phyloP scores from a whole-genome alignment of 2,113 vertebrate genomes.

The Hemibagrus wyckioides region DNA sequence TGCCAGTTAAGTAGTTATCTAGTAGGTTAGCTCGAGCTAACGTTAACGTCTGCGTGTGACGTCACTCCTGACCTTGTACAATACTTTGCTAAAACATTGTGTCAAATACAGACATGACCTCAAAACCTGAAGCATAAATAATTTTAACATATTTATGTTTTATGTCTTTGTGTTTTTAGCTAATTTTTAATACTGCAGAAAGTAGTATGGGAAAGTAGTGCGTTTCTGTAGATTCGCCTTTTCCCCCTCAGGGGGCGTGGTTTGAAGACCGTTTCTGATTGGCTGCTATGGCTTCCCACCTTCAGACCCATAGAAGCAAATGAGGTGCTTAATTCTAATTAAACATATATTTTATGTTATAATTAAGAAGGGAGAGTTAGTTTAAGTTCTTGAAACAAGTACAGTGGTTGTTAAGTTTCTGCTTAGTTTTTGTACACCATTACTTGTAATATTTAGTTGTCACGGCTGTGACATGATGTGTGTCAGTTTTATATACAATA shows the following conservation, averaged over 20 bases:
- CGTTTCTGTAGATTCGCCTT: neutral
- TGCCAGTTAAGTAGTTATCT: neutral
- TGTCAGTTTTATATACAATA: neutral
- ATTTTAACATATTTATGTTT: neutral
- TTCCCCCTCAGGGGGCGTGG: slow-evolving; percentile 31
- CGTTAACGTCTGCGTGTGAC: neutral
- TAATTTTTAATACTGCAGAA: too few species aligned
- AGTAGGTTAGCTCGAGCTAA: neutral
- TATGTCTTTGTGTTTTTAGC: neutral
- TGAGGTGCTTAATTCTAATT: neutral
- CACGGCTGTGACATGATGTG: neutral
- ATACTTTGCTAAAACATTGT: too few species aligned
- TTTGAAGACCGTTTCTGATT: slow-evolving; percentile 56
- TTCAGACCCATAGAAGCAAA: neutral
- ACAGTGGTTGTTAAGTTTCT: neutral
- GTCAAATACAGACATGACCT: neutral
- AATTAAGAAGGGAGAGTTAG: neutral
- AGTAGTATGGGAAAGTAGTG: neutral
- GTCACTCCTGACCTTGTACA: slow-evolving; percentile 16
- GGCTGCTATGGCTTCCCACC: slow-evolving; percentile 38
- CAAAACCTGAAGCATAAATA: neutral
- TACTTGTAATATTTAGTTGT: neutral
- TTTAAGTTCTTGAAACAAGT: neutral
- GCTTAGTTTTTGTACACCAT: neutral
- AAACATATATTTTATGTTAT: too few species aligned